Base-by-base conservation (phyloP, 2,113 vertebrate species). In the Aplodontia rufa region DNA sequence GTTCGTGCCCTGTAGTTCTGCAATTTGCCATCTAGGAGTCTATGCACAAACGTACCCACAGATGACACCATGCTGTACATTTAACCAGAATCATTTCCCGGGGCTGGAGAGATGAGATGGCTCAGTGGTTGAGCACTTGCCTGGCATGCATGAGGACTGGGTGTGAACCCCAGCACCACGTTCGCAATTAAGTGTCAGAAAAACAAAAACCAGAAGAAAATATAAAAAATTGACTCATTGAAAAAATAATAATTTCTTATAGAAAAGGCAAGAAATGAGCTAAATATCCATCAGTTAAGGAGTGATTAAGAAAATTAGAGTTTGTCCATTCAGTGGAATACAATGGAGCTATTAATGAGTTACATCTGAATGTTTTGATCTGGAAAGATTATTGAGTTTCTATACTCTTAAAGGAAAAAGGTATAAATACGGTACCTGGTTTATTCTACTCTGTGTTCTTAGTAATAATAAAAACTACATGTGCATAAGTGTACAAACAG, bases 381-480 rank as follows among this genome's bases (percentile, higher is more conserved):
- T 82, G 78, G 72, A 90, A 91, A 92, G 74, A 47, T 79, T 26
- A 62, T 64, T 72, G 42, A 55, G 53, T 32, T 53, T 85, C 42
- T 75, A 35, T 17, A 90, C 7, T 92, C 42, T 32, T 69, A 47
- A 49, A 32, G 71, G 32, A 72, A 95, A 83, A 92, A 91, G 55
- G 11, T 64, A 8, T 32, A 55, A 80, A 55, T 40, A 45, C 35
- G 28, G n/a, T 30, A 20, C 42, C 13, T 49, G 80, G 6, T 72
- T 96, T 94, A 32, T 35, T 37, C 47, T 51, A 69, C 81, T 69
- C 12, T n/a, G 17, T 53, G 47, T 90, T 90, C 95, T 80, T 60
- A 74, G 64, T 90, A 83, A 71, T 90, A 83, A 87, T 17, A 76
- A 79, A 60, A 81, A 12, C 16, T 45, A 16, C 19, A 12, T 42